phyloP scores from a whole-genome alignment of 2,888 invertebrate species.

The Phortica okadai region DNA sequence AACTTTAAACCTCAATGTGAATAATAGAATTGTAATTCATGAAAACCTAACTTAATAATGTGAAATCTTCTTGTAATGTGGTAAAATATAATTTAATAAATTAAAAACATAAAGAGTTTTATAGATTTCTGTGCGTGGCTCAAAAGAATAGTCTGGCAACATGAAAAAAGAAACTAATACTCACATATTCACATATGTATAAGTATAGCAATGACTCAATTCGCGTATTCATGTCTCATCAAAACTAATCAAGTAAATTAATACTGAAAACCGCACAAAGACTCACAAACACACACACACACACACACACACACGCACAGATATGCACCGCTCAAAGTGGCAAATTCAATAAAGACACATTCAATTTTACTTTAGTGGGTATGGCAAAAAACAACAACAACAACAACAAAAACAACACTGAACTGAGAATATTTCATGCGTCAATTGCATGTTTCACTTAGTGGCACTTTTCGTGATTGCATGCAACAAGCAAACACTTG shows the following conservation, averaged over 20 bases:
- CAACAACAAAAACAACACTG: conserved; percentile 43
- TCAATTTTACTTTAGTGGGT: conserved; percentile 3
- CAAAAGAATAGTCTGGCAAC: conserved; percentile 3
- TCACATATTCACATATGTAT: not conserved
- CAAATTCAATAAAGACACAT: conserved; percentile 52
- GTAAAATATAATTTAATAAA: no score
- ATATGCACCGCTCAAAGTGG: conserved; percentile 39
- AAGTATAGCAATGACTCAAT: conserved; percentile 59
- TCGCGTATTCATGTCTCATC: conserved; percentile 63
- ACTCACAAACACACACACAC: conserved; percentile 43
- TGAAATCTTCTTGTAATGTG: no score
- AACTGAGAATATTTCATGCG: conserved; percentile 60
- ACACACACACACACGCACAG: conserved; percentile 41
- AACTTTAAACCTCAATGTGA: no score
- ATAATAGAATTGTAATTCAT: no score
- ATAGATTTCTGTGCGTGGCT: no score
- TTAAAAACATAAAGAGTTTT: no score
- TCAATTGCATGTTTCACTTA: conserved; percentile 70
- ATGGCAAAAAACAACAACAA: conserved; percentile 36
- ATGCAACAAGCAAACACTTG: conserved; percentile 51
- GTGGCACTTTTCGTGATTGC: conserved; percentile 67
- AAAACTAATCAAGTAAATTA: conserved; percentile 70
- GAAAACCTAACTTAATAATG: no score
- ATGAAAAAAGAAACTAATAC: not conserved
- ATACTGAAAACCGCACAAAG: conserved; percentile 50